Evolutionary conservation across 1,140 invertebrate species (phyloP), one percentile per base, ranked within the genome.

Genomic region (Heterodera carotae): DNA sequence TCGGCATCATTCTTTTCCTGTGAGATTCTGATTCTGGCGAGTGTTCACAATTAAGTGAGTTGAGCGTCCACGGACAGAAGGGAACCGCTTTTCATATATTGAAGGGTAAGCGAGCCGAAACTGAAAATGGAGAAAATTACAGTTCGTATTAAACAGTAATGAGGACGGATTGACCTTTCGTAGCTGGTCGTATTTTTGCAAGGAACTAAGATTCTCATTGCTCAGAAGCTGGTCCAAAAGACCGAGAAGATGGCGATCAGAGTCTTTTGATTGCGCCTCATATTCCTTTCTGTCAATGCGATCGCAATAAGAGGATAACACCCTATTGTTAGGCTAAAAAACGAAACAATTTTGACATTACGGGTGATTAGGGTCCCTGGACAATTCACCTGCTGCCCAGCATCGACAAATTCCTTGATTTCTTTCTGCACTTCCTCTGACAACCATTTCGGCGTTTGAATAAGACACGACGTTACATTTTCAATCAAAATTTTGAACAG

Each of bases 21-120:
- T 43, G 6, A 43, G 39, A 8, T 43, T 43, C 39, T 43, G 39
- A 43, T 43, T 43, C 5, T 22, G 48, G 18, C 22, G 12, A 56
- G 48, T 56, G 48, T 0, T 22, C 48, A 43, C 39, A 43, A 43
- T 12, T 12, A 22, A 22, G 22, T 15, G 48, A 56, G 18, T 5
- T 22, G 48, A 56, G 22, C 22, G 48, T 56, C 39, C 39, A 10
- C 15, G 39, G 39, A 43, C 7, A 43, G 31, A 12, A 8, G 68
- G 68, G 12, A 69, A 69, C 15, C 48, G 36, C 25, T 69, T 39
- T 10, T n/a, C 36, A 69, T 69, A 69, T 3, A 69, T 53, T 12
- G 68, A 69, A 27, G 68, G 68, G 12, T 69, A 69, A 69, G 68
- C 36, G n/a, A 29, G 36, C 12, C 68, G 68, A 27, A 69, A 69